phyloP scores from a whole-genome alignment of 2,888 invertebrate species.

The Ganaspis brasiliensis region DNA sequence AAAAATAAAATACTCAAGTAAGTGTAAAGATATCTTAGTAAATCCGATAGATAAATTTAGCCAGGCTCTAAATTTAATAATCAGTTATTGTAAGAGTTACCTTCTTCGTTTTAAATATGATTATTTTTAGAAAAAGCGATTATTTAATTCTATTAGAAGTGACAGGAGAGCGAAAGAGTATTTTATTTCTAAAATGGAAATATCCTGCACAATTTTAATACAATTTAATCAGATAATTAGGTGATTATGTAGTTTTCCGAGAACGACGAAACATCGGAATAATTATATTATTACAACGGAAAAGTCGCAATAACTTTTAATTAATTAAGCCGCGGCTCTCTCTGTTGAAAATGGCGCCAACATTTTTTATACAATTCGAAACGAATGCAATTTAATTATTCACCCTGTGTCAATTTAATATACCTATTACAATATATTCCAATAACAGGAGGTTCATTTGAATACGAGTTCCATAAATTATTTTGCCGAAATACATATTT shows the following conservation, averaged over 20 bases:
- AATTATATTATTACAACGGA: constrained; percentile 31
- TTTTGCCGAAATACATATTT: constrained; percentile 32
- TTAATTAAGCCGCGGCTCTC: not conserved
- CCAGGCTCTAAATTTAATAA: constrained; percentile 1
- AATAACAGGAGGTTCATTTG: constrained; percentile 18
- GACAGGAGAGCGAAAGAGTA: not conserved
- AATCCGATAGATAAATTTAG: constrained; percentile 11
- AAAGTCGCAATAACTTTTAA: constrained; percentile 27
- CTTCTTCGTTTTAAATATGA: constrained; percentile 1
- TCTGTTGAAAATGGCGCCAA: not conserved
- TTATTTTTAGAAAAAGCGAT: constrained; percentile 6
- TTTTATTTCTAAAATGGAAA: not conserved
- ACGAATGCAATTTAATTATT: constrained; percentile 31
- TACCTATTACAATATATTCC: constrained; percentile 38
- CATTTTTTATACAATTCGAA: constrained; percentile 18
- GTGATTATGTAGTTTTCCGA: not conserved
- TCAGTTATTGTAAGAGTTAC: not conserved
- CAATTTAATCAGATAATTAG: constrained; percentile 6
- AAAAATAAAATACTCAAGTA: constrained; percentile 70
- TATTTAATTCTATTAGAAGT: constrained; percentile 8
- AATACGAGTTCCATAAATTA: constrained; percentile 35
- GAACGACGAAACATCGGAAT: constrained; percentile 1
- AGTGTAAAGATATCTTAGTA: constrained; percentile 54
- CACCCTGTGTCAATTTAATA: constrained; percentile 29
- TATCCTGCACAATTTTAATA: not conserved